These are phyloP conservation scores for Theodoxus fluviatilis DNA, from an alignment of 2,888 invertebrate species.

Conservation along the genomic window DNA sequence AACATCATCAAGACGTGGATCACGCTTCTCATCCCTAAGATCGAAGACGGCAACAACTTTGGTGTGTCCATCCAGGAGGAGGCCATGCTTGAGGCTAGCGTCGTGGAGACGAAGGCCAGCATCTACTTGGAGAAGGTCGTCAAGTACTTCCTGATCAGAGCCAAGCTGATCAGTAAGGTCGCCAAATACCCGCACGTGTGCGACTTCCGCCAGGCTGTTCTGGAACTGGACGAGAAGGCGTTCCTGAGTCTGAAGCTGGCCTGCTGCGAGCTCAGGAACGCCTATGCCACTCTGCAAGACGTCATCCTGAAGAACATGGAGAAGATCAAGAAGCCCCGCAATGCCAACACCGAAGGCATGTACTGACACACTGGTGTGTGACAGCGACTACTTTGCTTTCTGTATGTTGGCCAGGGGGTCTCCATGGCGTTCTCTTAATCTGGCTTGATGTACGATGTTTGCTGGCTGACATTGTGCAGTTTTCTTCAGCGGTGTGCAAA, in stretches of 20 bases:
- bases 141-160: slow-evolving; percentile 88
- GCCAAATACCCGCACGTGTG: slow-evolving; percentile 94
- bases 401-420: too few species aligned
- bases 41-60: slow-evolving; percentile 99
- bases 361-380: too few species aligned
- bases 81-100: slow-evolving; percentile 90
- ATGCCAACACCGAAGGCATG: slow-evolving; percentile 66
- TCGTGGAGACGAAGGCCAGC: slow-evolving; percentile 90
- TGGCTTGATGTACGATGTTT: too few species aligned
- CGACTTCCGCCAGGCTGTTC: slow-evolving; percentile 90
- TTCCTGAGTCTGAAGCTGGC: slow-evolving; percentile 92
- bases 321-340: slow-evolving; percentile 96
- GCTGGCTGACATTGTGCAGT: too few species aligned
- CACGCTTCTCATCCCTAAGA: slow-evolving; percentile 96
- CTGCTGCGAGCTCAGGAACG: slow-evolving; percentile 94
- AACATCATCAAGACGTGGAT: slow-evolving; percentile 91
- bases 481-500: too few species aligned
- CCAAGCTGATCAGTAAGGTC: slow-evolving; percentile 76
- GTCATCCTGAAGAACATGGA: slow-evolving; percentile 97
- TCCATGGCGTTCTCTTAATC: too few species aligned
- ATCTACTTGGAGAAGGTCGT: slow-evolving; percentile 98
- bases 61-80: slow-evolving; percentile 98
- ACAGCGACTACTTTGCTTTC: too few species aligned
- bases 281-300: slow-evolving; percentile 94
- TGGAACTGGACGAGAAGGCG: slow-evolving; percentile 95